phyloP scores from a whole-genome alignment of 2,888 invertebrate genomes.

The Drosophila nr. perissopoda region DNA sequence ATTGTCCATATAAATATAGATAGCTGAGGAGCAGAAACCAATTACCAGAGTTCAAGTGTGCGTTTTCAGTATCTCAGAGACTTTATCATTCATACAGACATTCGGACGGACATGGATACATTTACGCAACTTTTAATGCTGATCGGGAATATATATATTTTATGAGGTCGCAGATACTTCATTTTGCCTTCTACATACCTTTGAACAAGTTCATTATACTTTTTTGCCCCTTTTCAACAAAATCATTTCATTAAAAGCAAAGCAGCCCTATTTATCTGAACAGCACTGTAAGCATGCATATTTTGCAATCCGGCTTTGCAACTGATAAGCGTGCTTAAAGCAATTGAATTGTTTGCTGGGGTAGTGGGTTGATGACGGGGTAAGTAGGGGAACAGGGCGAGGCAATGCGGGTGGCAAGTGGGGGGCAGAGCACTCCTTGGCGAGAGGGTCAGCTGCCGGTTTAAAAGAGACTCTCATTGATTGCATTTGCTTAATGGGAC shows the following conservation, averaged over 20 bases:
- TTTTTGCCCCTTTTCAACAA: background rate
- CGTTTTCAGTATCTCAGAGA: too few relatives aligned
- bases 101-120: too few relatives aligned
- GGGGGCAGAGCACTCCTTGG: background rate
- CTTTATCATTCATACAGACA: too few relatives aligned
- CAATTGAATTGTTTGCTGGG: slow-evolving; percentile 3
- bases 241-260: background rate
- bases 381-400: background rate
- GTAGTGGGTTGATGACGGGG: background rate
- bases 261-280: background rate
- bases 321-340: slow-evolving; percentile 2
- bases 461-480: slow-evolving; percentile 28
- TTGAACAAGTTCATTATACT: background rate
- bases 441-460: slow-evolving; percentile 35
- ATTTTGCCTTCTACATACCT: too few relatives aligned
- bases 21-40: background rate
- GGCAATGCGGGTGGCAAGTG: background rate
- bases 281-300: background rate
- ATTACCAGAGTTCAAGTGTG: background rate
- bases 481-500: slow-evolving; percentile 29
- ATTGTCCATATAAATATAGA: background rate
- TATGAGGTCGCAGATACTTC: too few relatives aligned
- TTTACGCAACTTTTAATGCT: too few relatives aligned
- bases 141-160: too few relatives aligned
- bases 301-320: background rate